Evolutionary conservation across 2,113 vertebrate species (phyloP), one percentile per base, ranked within the genome.

Genomic region (Peromyscus maniculatus): DNA sequence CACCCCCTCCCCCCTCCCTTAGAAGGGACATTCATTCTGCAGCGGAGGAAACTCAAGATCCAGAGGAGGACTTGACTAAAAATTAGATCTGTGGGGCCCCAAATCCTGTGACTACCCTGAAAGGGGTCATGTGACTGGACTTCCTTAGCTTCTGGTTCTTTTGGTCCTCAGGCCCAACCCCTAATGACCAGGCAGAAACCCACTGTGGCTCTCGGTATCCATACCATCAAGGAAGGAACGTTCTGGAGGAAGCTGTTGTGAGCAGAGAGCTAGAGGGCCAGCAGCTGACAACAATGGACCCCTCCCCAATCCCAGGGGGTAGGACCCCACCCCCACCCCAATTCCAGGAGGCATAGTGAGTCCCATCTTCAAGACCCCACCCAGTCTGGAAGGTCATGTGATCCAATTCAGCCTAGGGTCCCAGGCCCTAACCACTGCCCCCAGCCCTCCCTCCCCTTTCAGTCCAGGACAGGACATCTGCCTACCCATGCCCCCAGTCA

Each of bases 11-110:
- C 28, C 5, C 55, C 43, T 72, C 82, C n/a, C 8, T 83, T 21
- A 4, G 57, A 11, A 28, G 31, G 46, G 46, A 26, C 11, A 2
- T 22, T n/a, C 66, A 84, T 49, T 94, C 90, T 62, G 84, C 67
- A 95, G 89, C 69, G 28, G 87, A 71, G 72, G 49, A 95, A 91
- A 88, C 89, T 75, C 59, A 91, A 96, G 93, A 43, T 82, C 72
- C 24, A 26, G 36, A 15, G 31, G 55, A 74, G 78, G 55, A 55
- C 36, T 43, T 75, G 52, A 11, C 57, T 36, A 66, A 77, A 78
- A 28, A 19, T 62, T 4, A 19, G 67, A 39, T 74, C 66, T 13
- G 16, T 12, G 84, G 39, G 43, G 1, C 75, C 16, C 64, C 84
- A 69, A 36, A n/a, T 59, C 19, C 49, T 21, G 17, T 6, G 16